Conservation (phyloP, 2,797 vertebrate genomes). For the Apodemus agrarius region DNA sequence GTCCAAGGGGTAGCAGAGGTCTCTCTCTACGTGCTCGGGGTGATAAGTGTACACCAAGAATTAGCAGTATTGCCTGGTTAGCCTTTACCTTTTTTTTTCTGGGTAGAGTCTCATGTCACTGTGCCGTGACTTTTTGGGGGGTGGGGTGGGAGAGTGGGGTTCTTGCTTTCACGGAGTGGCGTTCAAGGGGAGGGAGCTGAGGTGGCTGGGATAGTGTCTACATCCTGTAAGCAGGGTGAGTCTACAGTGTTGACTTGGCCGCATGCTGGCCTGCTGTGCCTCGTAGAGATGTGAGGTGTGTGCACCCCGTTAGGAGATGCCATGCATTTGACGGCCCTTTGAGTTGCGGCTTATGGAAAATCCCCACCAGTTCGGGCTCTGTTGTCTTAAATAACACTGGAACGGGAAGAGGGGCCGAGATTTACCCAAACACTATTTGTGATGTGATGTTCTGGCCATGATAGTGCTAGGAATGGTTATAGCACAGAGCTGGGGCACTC, state of each 20-base stretch:
- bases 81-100: not conserved
- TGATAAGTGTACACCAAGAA: not conserved
- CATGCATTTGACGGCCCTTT: not conserved
- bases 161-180: not conserved
- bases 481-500: not conserved
- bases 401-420: not conserved
- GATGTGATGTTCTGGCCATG: not conserved
- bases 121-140: not conserved
- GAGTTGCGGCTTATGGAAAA: not conserved
- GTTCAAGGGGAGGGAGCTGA: not conserved
- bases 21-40: not conserved
- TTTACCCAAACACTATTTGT: not conserved
- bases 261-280: not conserved
- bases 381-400: not conserved
- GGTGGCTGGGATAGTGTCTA: not conserved
- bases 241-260: not conserved
- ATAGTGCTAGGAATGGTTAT: not conserved
- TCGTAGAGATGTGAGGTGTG: not conserved
- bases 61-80: not conserved
- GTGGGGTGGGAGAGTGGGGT: not conserved
- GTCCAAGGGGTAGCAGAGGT: not conserved
- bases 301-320: not conserved
- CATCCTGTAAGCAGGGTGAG: not conserved
- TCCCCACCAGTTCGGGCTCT: not conserved
- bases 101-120: not conserved